Evolutionary conservation across 2,797 vertebrate genomes (phyloP).

Genomic region (Acipenser oxyrinchus): DNA sequence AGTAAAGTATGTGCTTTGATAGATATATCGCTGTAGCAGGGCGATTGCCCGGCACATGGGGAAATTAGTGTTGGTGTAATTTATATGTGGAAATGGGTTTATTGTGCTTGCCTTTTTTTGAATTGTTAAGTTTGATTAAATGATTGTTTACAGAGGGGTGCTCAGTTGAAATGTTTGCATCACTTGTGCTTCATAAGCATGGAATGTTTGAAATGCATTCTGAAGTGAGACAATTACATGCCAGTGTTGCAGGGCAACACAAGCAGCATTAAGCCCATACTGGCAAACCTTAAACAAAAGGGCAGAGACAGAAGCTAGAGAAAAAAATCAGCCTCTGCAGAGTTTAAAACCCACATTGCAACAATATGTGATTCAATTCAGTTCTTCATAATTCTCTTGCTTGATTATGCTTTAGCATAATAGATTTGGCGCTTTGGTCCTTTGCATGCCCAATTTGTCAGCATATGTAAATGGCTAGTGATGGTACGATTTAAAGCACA

Average conservation of each 20-base stretch:
- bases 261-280: neutral
- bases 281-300: neutral
- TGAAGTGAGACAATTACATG: slow-evolving; percentile 1
- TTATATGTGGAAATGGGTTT: too few species aligned
- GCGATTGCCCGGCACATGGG: too few species aligned
- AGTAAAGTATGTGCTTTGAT: neutral
- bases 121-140: too few species aligned
- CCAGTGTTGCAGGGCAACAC: neutral
- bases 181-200: too few species aligned
- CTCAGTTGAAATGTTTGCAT: too few species aligned
- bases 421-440: neutral
- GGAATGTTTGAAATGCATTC: neutral
- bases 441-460: neutral
- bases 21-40: neutral
- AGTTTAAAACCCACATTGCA: neutral
- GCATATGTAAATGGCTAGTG: neutral
- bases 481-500: neutral
- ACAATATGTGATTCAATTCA: neutral
- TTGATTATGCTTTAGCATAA: neutral
- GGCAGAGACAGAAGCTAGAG: neutral
- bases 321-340: too few species aligned
- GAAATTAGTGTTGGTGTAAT: too few species aligned
- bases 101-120: too few species aligned
- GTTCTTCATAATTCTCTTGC: neutral
- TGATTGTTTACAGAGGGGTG: too few species aligned